Conservation (phyloP, 2,888 invertebrate species). For the Eustalomyia histrio region DNA sequence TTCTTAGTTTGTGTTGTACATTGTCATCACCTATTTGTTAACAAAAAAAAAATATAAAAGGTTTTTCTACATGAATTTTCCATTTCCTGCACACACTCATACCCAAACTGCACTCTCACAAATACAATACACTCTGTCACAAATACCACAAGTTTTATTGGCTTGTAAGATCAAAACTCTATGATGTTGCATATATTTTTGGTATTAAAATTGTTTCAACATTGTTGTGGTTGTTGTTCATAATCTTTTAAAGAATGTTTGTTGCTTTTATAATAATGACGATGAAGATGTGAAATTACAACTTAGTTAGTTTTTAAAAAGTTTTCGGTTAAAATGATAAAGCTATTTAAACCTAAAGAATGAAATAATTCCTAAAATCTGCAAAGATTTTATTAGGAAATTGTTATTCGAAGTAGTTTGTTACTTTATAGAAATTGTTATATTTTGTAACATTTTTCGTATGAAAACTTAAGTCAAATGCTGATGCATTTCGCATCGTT, state of each 20-base stretch:
- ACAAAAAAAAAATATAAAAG: background rate
- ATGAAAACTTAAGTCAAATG: too few relatives aligned
- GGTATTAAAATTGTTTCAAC: background rate
- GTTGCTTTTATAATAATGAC: background rate
- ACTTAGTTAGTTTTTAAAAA: background rate
- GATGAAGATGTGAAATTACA: background rate
- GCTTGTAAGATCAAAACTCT: constrained; percentile 7
- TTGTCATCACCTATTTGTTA: constrained; percentile 16
- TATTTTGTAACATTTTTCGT: too few relatives aligned
- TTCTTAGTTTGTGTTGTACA: background rate
- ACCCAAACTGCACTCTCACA: too few relatives aligned
- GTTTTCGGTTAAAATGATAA: background rate
- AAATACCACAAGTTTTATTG: background rate
- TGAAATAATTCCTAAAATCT: background rate
- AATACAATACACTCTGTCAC: too few relatives aligned
- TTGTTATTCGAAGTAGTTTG: too few relatives aligned
- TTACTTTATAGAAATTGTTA: too few relatives aligned
- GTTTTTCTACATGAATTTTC: background rate
- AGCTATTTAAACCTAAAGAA: too few relatives aligned
- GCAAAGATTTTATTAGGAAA: background rate
- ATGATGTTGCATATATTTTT: constrained; percentile 7
- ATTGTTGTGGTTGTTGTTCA: background rate
- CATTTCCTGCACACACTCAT: background rate
- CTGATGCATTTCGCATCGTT: too few relatives aligned
- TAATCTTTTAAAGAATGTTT: background rate